Conservation (phyloP, 1,140 invertebrate genomes). For the Zelostemma sp. region DNA sequence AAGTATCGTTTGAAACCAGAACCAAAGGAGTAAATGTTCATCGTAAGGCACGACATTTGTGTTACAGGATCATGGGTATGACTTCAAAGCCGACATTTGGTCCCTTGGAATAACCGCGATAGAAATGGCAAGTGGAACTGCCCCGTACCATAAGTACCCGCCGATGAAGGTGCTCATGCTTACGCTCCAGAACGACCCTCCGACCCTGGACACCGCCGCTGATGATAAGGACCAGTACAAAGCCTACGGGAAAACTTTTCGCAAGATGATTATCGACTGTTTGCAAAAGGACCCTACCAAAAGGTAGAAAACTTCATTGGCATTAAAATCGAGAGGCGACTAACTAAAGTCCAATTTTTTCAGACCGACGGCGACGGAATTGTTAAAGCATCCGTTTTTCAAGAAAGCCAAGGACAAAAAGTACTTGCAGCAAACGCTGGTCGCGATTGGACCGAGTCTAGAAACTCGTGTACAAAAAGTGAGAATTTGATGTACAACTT, state of each 20-base stretch:
- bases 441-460: constrained; percentile 87
- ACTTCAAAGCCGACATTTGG: constrained; percentile 99
- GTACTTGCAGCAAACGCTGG: constrained; percentile 91
- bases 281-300: constrained; percentile 95
- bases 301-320: constrained; percentile 67
- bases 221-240: constrained; percentile 99
- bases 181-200: constrained; percentile 98
- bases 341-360: constrained; percentile 20
- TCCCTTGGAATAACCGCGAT: constrained; percentile 99
- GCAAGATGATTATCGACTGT: constrained; percentile 95
- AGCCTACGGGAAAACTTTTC: constrained; percentile 96
- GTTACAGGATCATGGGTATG: constrained; percentile 93
- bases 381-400: constrained; percentile 98
- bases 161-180: constrained; percentile 99
- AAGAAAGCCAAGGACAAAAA: constrained; percentile 99
- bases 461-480: constrained; percentile 92
- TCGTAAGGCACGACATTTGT: constrained; percentile 20
- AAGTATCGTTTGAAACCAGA: not conserved
- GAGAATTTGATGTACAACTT: constrained; percentile 23
- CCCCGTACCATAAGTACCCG: constrained; percentile 98
- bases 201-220: constrained; percentile 93
- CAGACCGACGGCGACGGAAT: constrained; percentile 93
- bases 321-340: constrained; percentile 10
- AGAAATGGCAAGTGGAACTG: constrained; percentile 98
- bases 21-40: not conserved